Evolutionary conservation across 2,888 invertebrate species (phyloP).

Genomic region (Heliconius hortense): DNA sequence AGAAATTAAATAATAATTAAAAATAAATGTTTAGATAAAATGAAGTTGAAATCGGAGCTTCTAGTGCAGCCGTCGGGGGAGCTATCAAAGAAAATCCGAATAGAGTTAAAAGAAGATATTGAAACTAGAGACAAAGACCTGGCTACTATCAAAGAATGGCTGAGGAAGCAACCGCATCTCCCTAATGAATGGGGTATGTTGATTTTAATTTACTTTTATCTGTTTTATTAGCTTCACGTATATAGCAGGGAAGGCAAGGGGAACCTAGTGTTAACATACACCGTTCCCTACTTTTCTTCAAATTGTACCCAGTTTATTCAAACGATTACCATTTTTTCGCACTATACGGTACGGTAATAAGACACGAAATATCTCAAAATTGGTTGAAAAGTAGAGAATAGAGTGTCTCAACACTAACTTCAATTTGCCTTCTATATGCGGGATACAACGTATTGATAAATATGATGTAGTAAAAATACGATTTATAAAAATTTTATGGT

Average conservation of each 20-base stretch:
- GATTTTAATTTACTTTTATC: not conserved
- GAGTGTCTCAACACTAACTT: no score
- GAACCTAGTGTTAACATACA: not conserved
- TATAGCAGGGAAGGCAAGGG: not conserved
- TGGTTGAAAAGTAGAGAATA: no score
- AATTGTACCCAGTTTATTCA: no score
- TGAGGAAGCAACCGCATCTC: constrained; percentile 84
- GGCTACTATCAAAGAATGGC: constrained; percentile 84
- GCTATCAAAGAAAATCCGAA: constrained; percentile 85
- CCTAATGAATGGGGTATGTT: constrained; percentile 80
- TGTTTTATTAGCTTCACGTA: not conserved
- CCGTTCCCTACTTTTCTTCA: no score
- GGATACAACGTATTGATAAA: no score
- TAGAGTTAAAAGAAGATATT: constrained; percentile 86
- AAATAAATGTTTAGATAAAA: constrained; percentile 47
- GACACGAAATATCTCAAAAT: no score
- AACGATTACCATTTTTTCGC: no score
- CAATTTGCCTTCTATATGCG: no score
- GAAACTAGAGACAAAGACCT: constrained; percentile 81
- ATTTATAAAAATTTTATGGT: no score
- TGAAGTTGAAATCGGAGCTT: constrained; percentile 81
- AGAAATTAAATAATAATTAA: no score
- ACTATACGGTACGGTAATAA: no score
- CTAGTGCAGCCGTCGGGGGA: constrained; percentile 86
- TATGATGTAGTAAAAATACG: no score